These are phyloP conservation scores for Centropyge bicolor DNA, from an alignment of 2,797 vertebrate genomes.

Conservation along the genomic window DNA sequence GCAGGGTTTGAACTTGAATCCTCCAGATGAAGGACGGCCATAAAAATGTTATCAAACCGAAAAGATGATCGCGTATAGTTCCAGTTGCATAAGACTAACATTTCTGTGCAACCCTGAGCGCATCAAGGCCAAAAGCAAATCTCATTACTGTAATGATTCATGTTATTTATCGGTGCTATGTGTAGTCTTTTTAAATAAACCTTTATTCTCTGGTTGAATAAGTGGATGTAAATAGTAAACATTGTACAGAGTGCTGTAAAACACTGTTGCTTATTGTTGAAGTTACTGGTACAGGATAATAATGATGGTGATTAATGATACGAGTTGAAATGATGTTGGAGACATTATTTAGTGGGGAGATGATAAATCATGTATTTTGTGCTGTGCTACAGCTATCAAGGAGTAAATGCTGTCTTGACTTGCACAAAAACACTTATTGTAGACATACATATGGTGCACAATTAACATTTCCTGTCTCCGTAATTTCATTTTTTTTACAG, in stretches of 20 bases:
- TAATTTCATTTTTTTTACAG: not conserved
- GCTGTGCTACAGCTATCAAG: not conserved
- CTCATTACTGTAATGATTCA: slow-evolving; percentile 1
- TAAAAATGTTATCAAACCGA: slow-evolving; percentile 25
- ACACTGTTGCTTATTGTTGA: not conserved
- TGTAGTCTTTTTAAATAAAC: not conserved
- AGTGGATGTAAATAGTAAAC: not conserved
- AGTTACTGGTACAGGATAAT: not conserved
- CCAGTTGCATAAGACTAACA: not conserved
- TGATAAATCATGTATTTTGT: not conserved
- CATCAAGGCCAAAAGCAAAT: not conserved
- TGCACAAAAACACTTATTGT: not conserved
- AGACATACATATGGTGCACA: not conserved
- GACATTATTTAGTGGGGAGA: not conserved
- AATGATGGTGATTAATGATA: not conserved
- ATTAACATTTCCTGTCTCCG: not conserved
- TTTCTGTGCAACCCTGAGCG: not conserved
- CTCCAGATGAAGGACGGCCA: slow-evolving; percentile 11
- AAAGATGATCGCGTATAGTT: not conserved
- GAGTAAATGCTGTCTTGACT: not conserved
- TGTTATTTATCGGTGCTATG: not conserved
- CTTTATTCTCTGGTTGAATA: not conserved
- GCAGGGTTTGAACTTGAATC: slow-evolving; percentile 20
- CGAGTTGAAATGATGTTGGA: not conserved
- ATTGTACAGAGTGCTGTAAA: not conserved